Percentiles rank a stretch among this genome's conserved stretches.
phyloP scores from a whole-genome alignment of 2,113 vertebrate genomes.

The Pica pica region DNA sequence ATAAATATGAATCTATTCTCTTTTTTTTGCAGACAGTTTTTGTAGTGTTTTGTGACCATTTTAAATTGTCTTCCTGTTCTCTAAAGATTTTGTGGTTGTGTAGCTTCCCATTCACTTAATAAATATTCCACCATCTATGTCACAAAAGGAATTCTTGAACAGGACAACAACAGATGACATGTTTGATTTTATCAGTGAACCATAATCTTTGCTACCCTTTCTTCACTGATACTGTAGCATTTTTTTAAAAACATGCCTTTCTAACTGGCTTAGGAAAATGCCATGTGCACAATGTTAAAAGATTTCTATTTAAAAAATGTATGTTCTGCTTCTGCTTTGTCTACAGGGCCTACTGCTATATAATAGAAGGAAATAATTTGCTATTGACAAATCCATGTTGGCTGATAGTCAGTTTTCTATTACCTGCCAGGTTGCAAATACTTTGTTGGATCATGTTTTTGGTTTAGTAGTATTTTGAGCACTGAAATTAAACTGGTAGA shows the following conservation, averaged over 20 bases:
- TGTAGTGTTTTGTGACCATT: neutral
- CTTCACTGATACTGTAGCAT: fast-evolving
- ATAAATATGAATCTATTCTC: neutral
- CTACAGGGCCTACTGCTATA: neutral
- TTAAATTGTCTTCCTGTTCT: neutral
- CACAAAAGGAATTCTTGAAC: neutral
- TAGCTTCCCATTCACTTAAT: neutral
- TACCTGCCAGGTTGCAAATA: neutral
- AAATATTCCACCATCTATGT: neutral
- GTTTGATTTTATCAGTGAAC: neutral
- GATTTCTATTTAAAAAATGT: neutral
- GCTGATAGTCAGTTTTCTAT: neutral
- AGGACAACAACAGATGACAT: neutral
- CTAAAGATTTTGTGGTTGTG: neutral
- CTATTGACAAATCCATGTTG: neutral
- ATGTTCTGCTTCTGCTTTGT: neutral
- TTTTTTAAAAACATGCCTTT: neutral
- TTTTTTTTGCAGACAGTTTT: neutral
- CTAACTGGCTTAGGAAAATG: neutral
- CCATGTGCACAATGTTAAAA: neutral
- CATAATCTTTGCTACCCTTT: neutral
- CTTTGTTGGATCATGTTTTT: neutral
- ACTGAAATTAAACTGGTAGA: neutral
- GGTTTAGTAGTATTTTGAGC: neutral
- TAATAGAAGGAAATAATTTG: neutral